These are phyloP conservation scores for Eupithecia centaureata DNA, from an alignment of 2,888 invertebrate genomes.

Conservation along the genomic window DNA sequence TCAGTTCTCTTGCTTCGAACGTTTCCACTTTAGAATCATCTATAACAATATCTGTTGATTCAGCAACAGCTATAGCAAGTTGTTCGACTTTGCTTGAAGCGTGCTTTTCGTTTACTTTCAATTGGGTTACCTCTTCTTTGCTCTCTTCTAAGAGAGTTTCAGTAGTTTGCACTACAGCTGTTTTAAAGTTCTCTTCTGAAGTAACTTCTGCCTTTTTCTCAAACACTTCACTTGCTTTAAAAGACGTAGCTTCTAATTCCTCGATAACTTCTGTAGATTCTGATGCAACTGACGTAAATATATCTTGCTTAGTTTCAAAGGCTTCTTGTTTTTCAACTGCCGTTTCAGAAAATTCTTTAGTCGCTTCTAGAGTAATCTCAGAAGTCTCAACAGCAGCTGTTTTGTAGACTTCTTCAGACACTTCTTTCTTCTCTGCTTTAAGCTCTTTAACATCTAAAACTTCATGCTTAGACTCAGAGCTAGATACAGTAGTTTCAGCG, in stretches of 20 bases:
- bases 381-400: slow-evolving; percentile 25
- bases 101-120: slow-evolving; percentile 31
- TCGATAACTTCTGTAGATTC: slow-evolving; percentile 48
- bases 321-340: slow-evolving; percentile 30
- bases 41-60: slow-evolving; percentile 38
- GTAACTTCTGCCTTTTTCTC: slow-evolving; percentile 45
- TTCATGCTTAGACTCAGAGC: slow-evolving; percentile 17
- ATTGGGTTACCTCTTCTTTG: slow-evolving; percentile 40
- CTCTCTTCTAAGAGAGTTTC: slow-evolving; percentile 42
- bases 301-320: slow-evolving; percentile 36
- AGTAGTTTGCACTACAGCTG: slow-evolving; percentile 34
- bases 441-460: slow-evolving; percentile 9
- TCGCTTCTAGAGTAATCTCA: slow-evolving; percentile 32
- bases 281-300: slow-evolving; percentile 41
- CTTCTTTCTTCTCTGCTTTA: slow-evolving; percentile 34
- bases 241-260: slow-evolving; percentile 43
- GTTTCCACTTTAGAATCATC: slow-evolving; percentile 41
- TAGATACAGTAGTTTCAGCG: slow-evolving; percentile 25
- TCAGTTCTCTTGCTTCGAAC: slow-evolving; percentile 34
- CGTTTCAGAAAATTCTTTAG: slow-evolving; percentile 45
- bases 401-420: slow-evolving; percentile 38
- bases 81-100: slow-evolving; percentile 41
- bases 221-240: slow-evolving; percentile 46
- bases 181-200: slow-evolving; percentile 44
- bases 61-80: slow-evolving; percentile 42